Conservation (phyloP, 2,888 invertebrate species). For the Ectemnius lituratus region DNA sequence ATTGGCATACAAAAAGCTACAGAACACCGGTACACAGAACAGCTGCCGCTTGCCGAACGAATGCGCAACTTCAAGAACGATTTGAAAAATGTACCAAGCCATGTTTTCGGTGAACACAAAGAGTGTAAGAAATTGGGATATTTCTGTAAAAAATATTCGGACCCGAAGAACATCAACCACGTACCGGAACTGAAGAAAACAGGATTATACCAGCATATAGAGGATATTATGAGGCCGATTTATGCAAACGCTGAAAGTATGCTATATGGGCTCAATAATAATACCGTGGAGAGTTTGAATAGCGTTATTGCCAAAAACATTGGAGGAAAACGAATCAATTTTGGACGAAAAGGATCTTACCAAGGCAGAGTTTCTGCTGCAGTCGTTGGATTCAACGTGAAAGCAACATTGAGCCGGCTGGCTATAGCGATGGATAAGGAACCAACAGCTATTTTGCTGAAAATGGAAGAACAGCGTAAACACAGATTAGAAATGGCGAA, state of each 20-base stretch:
- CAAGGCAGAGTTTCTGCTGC: neutral
- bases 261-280: neutral
- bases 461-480: conserved; percentile 1
- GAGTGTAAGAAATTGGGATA: no score
- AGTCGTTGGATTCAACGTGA: neutral
- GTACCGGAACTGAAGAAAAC: no score
- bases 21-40: no score
- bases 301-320: conserved; percentile 12
- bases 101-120: conserved; percentile 8
- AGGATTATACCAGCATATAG: neutral
- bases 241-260: neutral
- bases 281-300: conserved; percentile 10
- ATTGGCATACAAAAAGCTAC: no score
- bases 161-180: no score
- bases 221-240: conserved; percentile 11
- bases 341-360: neutral
- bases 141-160: no score
- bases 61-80: conserved; percentile 9
- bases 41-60: neutral
- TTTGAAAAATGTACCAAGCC: conserved; percentile 15
- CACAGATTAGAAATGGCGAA: conserved; percentile 5
- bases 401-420: conserved; percentile 9
- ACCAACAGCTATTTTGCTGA: neutral
- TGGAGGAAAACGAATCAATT: conserved; percentile 17
- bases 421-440: conserved; percentile 8